phyloP scores from a whole-genome alignment of 2,888 invertebrate genomes.

The Eupithecia exiguata region DNA sequence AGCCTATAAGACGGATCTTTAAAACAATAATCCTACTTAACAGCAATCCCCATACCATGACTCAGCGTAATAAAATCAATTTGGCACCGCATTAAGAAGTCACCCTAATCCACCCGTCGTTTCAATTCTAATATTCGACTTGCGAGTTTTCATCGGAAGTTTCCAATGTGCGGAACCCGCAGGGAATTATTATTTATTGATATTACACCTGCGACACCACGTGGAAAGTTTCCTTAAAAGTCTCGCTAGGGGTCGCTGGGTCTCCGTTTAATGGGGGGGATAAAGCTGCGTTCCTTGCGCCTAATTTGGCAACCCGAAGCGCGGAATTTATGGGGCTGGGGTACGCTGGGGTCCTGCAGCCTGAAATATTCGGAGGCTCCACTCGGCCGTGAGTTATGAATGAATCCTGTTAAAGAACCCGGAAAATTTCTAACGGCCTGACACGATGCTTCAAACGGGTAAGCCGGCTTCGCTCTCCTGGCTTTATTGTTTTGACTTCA shows the following conservation, averaged over 20 bases:
- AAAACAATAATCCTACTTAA: slow-evolving; percentile 22
- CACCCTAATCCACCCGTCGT: slow-evolving; percentile 38
- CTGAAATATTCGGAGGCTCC: slow-evolving; percentile 83
- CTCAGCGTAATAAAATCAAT: slow-evolving; percentile 25
- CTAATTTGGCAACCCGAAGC: slow-evolving; percentile 84
- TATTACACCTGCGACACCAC: slow-evolving; percentile 72
- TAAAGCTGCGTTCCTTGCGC: slow-evolving; percentile 80
- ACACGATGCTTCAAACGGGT: slow-evolving; percentile 50
- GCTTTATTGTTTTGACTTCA: slow-evolving; percentile 37
- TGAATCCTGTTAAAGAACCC: slow-evolving; percentile 83
- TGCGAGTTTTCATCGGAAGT: slow-evolving; percentile 46
- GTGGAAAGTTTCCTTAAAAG: slow-evolving; percentile 71
- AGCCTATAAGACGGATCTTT: slow-evolving; percentile 10
- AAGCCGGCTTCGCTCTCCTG: slow-evolving; percentile 46
- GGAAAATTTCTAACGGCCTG: slow-evolving; percentile 80
- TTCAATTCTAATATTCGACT: slow-evolving; percentile 49
- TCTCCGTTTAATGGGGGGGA: slow-evolving; percentile 68
- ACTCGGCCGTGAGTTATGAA: slow-evolving; percentile 83
- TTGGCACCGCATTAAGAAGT: slow-evolving; percentile 31
- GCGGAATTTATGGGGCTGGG: slow-evolving; percentile 78
- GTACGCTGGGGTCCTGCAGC: slow-evolving; percentile 69
- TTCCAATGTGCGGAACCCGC: slow-evolving; percentile 56
- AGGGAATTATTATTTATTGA: slow-evolving; percentile 61
- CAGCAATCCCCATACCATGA: slow-evolving; percentile 13
- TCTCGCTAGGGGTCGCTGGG: slow-evolving; percentile 57